Percentiles rank a stretch among this genome's conserved stretches.
These are phyloP conservation scores for Diorhabda carinulata DNA, from an alignment of 1,140 invertebrate species.

Conservation along the genomic window DNA sequence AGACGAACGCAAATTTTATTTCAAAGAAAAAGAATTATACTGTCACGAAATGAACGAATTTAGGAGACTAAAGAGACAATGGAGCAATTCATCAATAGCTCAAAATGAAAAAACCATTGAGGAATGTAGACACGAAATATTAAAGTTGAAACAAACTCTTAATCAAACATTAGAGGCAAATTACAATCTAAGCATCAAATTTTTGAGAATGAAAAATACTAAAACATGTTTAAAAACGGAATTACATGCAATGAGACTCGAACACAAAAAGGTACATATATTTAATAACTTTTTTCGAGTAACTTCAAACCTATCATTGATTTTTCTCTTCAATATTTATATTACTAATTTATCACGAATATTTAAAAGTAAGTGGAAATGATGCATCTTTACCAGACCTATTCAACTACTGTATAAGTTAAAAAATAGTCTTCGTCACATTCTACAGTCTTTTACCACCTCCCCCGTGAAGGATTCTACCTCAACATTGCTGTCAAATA, in stretches of 20 bases:
- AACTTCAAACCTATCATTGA: too few species aligned
- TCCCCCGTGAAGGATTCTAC: too few species aligned
- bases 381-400: too few species aligned
- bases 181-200: constrained; percentile 47
- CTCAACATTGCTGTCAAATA: too few species aligned
- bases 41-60: constrained; percentile 44
- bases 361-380: too few species aligned
- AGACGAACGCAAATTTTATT: constrained; percentile 45
- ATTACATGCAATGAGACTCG: constrained; percentile 30
- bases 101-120: constrained; percentile 17
- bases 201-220: constrained; percentile 46
- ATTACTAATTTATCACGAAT: too few species aligned
- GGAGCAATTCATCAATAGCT: constrained; percentile 25
- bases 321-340: too few species aligned
- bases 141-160: constrained; percentile 39
- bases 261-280: constrained; percentile 35
- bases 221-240: constrained; percentile 41
- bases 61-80: constrained; percentile 38
- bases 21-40: constrained; percentile 43
- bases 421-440: too few species aligned
- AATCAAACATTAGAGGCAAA: constrained; percentile 46
- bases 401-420: too few species aligned
- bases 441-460: too few species aligned
- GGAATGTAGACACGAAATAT: constrained; percentile 34
- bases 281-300: background rate